Base-by-base conservation (phyloP, 2,113 vertebrate genomes). In the Archocentrus centrarchus region DNA sequence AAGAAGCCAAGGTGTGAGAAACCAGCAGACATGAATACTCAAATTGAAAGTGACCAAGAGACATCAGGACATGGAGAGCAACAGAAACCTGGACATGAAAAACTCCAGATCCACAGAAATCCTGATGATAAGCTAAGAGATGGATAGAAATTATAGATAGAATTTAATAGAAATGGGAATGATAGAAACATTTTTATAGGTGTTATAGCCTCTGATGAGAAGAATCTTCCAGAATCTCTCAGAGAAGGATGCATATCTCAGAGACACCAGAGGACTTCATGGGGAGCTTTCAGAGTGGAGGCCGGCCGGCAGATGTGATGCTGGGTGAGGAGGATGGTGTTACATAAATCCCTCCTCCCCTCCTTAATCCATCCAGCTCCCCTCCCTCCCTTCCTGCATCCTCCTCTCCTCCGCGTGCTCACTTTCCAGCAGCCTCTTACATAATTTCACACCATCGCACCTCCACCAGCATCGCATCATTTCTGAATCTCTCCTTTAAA, bases 311-410 rank as follows among this genome's bases (percentile, higher is more conserved):
- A 83, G 88, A 88, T 86, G 83, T 62, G 81, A 60, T 75, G 76
- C 15, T 77, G 84, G 57, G 35, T 50, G 89, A 35, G 7, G 86
- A 22, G 47, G 75, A 75, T 58, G 80, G 44, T 78, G 93, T 93
- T 91, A 94, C 85, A 88, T 92, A 93, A 93, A 90, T 22, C 83
- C 79, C 47, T 83, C 68, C 88, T 79, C 80, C 64, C 39, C 76
- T 82, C 57, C 57, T 77, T 90, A 88, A 91, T 93, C 92, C 88
- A 7, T n/a, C 62, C 61, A 82, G 68, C 82, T 60, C 79, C 82
- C 83, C 27, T 27, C 47, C 63, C 30, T 24, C 73, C 64, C 50
- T 30, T 35, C 58, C 41, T 17, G 59, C 61, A 83, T 81, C 82
- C 58, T 81, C 86, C 84, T 57, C 44, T 68, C 64, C 64, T 68